Conservation (phyloP, 1,140 invertebrate species). For the Metaphire vulgaris region DNA sequence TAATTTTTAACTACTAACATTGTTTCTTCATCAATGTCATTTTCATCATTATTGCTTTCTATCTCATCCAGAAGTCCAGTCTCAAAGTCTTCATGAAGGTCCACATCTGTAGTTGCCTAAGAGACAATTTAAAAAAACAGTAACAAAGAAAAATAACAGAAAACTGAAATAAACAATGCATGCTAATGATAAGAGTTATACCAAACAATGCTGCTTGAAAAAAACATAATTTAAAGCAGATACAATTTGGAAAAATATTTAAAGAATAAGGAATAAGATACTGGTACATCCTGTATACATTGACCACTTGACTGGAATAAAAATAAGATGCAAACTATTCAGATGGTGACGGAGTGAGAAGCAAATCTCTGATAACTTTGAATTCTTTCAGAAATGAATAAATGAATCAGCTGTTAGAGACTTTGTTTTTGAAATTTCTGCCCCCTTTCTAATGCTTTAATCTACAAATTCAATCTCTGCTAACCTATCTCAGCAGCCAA, state of each 20-base stretch:
- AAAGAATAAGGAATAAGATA: too few species aligned
- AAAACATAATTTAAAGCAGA: neutral
- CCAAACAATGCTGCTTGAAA: neutral
- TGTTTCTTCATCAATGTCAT: constrained; percentile 74
- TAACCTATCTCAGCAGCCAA: too few species aligned
- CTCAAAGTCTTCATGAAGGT: constrained; percentile 38
- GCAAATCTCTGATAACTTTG: too few species aligned
- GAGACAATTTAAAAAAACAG: constrained; percentile 56
- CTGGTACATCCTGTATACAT: too few species aligned
- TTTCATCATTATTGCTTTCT: constrained; percentile 62
- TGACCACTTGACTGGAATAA: too few species aligned
- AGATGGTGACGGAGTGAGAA: too few species aligned
- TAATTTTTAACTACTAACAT: constrained; percentile 59
- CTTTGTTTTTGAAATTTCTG: too few species aligned
- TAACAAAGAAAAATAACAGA: constrained; percentile 4
- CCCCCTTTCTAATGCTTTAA: too few species aligned
- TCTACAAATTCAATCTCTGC: too few species aligned
- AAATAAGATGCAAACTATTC: too few species aligned
- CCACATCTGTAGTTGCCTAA: constrained; percentile 63
- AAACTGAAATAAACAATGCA: neutral
- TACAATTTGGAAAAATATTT: neutral
- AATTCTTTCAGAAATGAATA: too few species aligned
- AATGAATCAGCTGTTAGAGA: too few species aligned
- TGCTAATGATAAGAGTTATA: neutral
- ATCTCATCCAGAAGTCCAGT: constrained; percentile 41